A percentile compares a stretch with the other conserved stretches of the same genome.
Evolutionary conservation across 2,113 vertebrate species (phyloP).

Genomic region (Megaleporinus macrocephalus): DNA sequence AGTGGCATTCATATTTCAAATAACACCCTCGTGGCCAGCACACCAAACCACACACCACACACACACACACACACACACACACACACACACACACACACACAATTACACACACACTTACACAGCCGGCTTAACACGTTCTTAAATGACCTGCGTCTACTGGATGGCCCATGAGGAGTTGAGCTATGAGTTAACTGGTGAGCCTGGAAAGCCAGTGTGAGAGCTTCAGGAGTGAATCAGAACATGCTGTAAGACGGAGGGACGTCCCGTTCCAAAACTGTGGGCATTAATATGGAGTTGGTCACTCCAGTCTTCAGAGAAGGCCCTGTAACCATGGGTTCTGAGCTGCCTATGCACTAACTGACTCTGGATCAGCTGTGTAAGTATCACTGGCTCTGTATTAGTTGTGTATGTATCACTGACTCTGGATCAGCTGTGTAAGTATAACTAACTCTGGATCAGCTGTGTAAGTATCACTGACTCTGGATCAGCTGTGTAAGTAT

Average conservation of each 20-base stretch:
- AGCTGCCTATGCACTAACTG: too few species aligned
- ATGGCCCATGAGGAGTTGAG: neutral
- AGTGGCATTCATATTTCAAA: neutral
- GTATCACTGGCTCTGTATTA: too few species aligned
- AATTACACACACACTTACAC: neutral
- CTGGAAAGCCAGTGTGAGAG: constrained; percentile 5
- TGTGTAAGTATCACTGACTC: too few species aligned
- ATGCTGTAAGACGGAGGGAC: neutral
- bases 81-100: neutral
- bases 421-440: too few species aligned
- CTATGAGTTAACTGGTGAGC: neutral
- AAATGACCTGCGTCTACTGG: neutral
- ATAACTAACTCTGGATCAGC: too few species aligned
- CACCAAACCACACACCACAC: neutral
- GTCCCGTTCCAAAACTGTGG: too few species aligned
- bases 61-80: neutral
- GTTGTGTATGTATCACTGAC: too few species aligned
- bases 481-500: too few species aligned
- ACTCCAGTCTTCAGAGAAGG: too few species aligned
- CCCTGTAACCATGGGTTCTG: too few species aligned
- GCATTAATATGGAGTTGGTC: too few species aligned
- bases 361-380: too few species aligned
- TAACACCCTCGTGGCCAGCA: neutral
- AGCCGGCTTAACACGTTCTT: constrained; percentile 8
- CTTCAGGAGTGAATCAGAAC: neutral